Base-by-base conservation (phyloP, 1,140 invertebrate species). In the Trialeurodes vaporariorum region DNA sequence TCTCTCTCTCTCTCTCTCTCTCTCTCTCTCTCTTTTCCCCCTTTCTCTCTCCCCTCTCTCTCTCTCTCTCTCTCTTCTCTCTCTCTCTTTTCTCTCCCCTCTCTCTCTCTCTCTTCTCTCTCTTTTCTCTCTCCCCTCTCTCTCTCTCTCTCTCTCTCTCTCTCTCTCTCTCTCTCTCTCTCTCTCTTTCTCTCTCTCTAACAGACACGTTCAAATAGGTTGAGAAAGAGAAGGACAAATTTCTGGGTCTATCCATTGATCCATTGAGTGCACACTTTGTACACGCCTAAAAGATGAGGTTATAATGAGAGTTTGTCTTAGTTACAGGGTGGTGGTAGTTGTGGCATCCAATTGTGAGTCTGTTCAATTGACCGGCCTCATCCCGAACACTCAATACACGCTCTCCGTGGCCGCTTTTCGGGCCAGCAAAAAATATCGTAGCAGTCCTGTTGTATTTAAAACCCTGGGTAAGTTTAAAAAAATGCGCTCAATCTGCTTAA, bases 291-390 rank as follows among this genome's bases (percentile, higher is more conserved):
- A 12, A 13, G 12, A 21, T 13, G 24, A 21, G 25, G 12, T 12
- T 12, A 13, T 21, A 21, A n/a, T 13, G 11, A n/a, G n/a, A n/a
- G n/a, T n/a, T n/a, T n/a, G n/a, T 63, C 61, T 66, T 87, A 92
- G 90, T 91, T 92, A 91, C 89, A 91, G 89, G 85, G 88, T 91
- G 82, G 88, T 92, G 79, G 84, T 88, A 81, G 85, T 90, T 76
- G 89, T 92, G 75, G 90, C 90, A 69, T 89, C 89, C 67, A 92
- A 91, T 79, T 90, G 87, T 59, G 88, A 91, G 76, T 89, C 89
- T 64, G 88, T 92, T 70, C 90, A 88, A 59, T 79, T 92, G 71
- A 89, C 84, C 73, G 85, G 87, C 34, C 79, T 93, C 63, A 83
- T 87, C 72, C 87, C 90, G n/a, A 87, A 91, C 75, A 92, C 90